A percentile compares a stretch with the other conserved stretches of the same genome.
Evolutionary conservation across 2,113 vertebrate species (phyloP).

Genomic region (Passer domesticus): DNA sequence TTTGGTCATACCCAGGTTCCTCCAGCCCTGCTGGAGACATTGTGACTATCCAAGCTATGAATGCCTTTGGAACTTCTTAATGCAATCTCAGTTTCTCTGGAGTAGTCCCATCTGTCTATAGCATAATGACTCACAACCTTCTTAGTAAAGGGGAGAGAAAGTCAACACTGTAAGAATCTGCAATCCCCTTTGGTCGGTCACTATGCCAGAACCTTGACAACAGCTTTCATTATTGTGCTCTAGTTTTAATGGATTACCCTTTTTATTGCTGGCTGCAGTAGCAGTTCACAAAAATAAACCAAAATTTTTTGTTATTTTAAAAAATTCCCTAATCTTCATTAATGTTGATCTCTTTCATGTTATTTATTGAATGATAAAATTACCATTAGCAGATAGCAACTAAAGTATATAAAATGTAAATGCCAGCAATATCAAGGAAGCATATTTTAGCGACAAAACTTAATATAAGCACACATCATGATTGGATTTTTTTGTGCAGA

Average conservation of each 20-base stretch:
- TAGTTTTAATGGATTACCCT: conserved; percentile 49
- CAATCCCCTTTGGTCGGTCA: background rate
- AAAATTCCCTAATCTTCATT: conserved; percentile 64
- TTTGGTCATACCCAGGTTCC: background rate
- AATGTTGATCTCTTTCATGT: conserved; percentile 58
- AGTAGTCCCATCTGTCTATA: background rate
- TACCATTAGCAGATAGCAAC: conserved; percentile 59
- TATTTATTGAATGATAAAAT: conserved; percentile 72
- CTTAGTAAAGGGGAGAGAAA: background rate
- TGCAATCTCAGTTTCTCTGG: background rate
- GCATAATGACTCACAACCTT: background rate
- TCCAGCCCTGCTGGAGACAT: background rate
- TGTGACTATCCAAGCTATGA: background rate
- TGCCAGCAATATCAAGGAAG: conserved; percentile 34
- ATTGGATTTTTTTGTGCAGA: conserved; percentile 30
- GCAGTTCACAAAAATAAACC: conserved; percentile 44
- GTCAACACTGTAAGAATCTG: conserved; percentile 27
- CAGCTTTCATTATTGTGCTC: conserved; percentile 22
- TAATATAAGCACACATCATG: conserved; percentile 48
- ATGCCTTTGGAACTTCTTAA: background rate
- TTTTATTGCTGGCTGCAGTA: conserved; percentile 49
- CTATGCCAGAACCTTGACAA: conserved; percentile 17
- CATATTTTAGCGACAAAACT: conserved; percentile 55
- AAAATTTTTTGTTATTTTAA: conserved; percentile 42
- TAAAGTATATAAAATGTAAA: conserved; percentile 62